Evolutionary conservation across 2,888 invertebrate species (phyloP).

Genomic region (Thymelicus lineola): DNA sequence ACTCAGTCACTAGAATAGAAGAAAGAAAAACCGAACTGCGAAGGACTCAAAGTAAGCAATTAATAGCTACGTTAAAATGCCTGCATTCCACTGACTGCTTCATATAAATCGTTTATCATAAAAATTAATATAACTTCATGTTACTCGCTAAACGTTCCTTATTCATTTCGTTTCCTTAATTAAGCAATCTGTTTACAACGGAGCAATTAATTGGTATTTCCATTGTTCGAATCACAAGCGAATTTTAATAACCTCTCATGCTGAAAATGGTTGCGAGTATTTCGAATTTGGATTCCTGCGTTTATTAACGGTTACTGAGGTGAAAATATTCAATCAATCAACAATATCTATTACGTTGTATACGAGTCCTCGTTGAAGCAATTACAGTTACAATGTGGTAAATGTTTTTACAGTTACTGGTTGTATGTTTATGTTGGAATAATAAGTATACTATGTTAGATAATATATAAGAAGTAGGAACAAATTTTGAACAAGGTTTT

Average conservation of each 20-base stretch:
- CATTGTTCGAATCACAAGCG: conserved; percentile 67
- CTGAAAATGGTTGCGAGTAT: conserved; percentile 57
- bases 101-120: conserved; percentile 75
- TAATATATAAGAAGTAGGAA: too few relatives aligned
- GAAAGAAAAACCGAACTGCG: not conserved
- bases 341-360: conserved; percentile 37
- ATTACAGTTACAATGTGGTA: conserved; percentile 29
- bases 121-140: conserved; percentile 81
- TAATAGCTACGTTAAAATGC: conserved; percentile 4
- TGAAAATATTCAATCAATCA: conserved; percentile 39
- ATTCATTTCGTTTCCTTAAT: conserved; percentile 82
- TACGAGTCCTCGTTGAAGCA: not conserved
- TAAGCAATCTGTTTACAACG: conserved; percentile 84
- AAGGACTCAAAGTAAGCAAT: not conserved
- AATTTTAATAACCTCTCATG: conserved; percentile 64
- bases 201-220: conserved; percentile 81
- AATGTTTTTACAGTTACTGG: not conserved
- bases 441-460: too few relatives aligned
- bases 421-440: too few relatives aligned
- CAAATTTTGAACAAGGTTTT: not conserved
- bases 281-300: conserved; percentile 50
- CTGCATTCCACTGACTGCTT: conserved; percentile 14
- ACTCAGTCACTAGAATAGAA: too few relatives aligned
- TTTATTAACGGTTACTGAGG: conserved; percentile 43
- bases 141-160: conserved; percentile 75